Evolutionary conservation across 35 echinoderm and acorn worm species (phyloP).

Genomic region (Chiridota heheva): DNA sequence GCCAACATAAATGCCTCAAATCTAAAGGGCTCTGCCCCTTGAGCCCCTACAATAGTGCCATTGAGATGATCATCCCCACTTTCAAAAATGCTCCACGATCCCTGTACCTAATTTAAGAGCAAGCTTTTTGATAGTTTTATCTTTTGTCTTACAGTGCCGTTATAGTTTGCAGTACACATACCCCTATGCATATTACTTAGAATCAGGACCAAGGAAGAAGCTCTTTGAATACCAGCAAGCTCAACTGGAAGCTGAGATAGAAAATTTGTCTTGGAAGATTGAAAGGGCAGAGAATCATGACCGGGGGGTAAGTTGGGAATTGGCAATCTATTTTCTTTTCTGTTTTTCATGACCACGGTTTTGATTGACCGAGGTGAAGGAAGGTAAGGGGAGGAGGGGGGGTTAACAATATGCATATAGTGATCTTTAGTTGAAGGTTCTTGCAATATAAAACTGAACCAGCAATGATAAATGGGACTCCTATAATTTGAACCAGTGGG

Average conservation of each 20-base stretch:
- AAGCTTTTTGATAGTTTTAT: too few species aligned
- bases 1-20: too few species aligned
- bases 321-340: background rate
- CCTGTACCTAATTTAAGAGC: too few species aligned
- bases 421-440: too few species aligned
- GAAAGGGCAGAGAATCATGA: constrained; percentile 96
- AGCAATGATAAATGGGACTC: too few species aligned
- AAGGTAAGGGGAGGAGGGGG: background rate
- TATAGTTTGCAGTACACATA: constrained; percentile 98
- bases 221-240: constrained; percentile 99
- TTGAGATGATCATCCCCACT: too few species aligned
- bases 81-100: too few species aligned
- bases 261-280: constrained; percentile 95
- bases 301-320: constrained; percentile 76
- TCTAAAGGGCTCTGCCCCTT: too few species aligned
- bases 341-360: too few species aligned
- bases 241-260: constrained; percentile 94
- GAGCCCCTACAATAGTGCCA: too few species aligned
- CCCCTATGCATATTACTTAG: constrained; percentile 94
- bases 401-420: background rate
- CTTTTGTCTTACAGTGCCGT: constrained; percentile 83
- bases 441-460: too few species aligned
- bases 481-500: too few species aligned
- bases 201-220: constrained; percentile 83
- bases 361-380: background rate